Evolutionary conservation across 2,113 vertebrate species (phyloP).

Genomic region (Planiliza haematocheilus): DNA sequence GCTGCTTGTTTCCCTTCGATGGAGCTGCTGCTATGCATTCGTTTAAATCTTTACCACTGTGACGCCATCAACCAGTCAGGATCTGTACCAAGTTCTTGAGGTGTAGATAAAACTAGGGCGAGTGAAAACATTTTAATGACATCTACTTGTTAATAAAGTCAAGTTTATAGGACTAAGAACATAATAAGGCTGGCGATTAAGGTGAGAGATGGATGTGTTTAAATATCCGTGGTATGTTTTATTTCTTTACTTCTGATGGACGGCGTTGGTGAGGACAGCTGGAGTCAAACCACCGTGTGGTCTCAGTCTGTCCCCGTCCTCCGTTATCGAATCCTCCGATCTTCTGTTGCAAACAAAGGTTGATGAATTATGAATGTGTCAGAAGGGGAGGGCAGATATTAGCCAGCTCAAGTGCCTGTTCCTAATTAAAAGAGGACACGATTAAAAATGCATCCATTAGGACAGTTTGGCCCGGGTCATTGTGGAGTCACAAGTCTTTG

Average conservation of each 20-base stretch:
- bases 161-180: too few species aligned
- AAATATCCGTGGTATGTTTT: not conserved
- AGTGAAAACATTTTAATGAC: too few species aligned
- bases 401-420: slow-evolving; percentile 34
- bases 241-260: not conserved
- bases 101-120: too few species aligned
- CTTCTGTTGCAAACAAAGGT: slow-evolving; percentile 50
- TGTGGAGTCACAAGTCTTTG: too few species aligned
- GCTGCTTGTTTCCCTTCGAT: not conserved
- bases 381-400: slow-evolving; percentile 42
- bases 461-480: slow-evolving; percentile 62
- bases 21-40: not conserved
- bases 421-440: slow-evolving; percentile 63
- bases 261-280: not conserved
- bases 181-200: too few species aligned
- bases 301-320: slow-evolving; percentile 21
- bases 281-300: slow-evolving; percentile 35
- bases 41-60: not conserved
- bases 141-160: too few species aligned
- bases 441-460: slow-evolving; percentile 75
- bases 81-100: too few species aligned
- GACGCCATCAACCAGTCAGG: too few species aligned
- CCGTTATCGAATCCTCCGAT: slow-evolving; percentile 42
- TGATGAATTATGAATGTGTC: slow-evolving; percentile 71
- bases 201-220: slow-evolving; percentile 1